A percentile compares a stretch with the other conserved stretches of the same genome.
phyloP scores from a whole-genome alignment of 2,888 invertebrate species.

The Dicranocentrus wangi region DNA sequence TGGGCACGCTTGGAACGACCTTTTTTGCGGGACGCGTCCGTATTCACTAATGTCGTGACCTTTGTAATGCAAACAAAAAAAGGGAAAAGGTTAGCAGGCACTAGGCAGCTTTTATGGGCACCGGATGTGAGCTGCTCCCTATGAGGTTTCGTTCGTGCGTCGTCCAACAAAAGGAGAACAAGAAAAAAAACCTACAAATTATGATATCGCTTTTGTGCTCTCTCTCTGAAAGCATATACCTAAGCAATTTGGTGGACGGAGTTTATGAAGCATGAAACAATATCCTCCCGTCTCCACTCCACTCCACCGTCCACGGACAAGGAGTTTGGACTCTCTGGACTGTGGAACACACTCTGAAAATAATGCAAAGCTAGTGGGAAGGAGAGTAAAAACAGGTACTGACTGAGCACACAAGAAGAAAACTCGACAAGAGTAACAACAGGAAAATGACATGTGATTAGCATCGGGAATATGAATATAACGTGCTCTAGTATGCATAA shows the following conservation, averaged over 20 bases:
- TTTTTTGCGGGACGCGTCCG: slow-evolving; percentile 77
- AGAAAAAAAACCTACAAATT: slow-evolving; percentile 1
- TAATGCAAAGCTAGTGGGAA: background rate
- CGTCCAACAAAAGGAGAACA: background rate
- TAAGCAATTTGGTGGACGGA: slow-evolving; percentile 4
- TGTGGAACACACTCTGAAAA: too few species aligned
- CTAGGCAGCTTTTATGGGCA: too few species aligned
- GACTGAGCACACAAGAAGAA: background rate
- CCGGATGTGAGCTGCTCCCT: slow-evolving; percentile 11
- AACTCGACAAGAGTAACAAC: background rate
- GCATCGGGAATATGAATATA: too few species aligned
- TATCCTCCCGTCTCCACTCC: background rate
- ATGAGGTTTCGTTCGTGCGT: background rate
- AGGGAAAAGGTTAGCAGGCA: background rate
- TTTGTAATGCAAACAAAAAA: slow-evolving; percentile 68
- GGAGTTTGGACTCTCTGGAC: background rate
- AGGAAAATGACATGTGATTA: slow-evolving; percentile 13
- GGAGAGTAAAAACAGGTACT: background rate
- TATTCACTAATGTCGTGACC: slow-evolving; percentile 78
- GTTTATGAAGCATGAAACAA: slow-evolving; percentile 35
- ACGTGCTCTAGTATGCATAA: too few species aligned
- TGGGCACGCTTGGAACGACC: slow-evolving; percentile 78
- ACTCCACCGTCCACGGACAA: too few species aligned
- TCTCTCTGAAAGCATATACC: background rate
- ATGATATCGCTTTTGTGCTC: background rate